Evolutionary conservation across 2,113 vertebrate species (phyloP), one percentile per base, ranked within the genome.

Genomic region (Malurus melanocephalus): DNA sequence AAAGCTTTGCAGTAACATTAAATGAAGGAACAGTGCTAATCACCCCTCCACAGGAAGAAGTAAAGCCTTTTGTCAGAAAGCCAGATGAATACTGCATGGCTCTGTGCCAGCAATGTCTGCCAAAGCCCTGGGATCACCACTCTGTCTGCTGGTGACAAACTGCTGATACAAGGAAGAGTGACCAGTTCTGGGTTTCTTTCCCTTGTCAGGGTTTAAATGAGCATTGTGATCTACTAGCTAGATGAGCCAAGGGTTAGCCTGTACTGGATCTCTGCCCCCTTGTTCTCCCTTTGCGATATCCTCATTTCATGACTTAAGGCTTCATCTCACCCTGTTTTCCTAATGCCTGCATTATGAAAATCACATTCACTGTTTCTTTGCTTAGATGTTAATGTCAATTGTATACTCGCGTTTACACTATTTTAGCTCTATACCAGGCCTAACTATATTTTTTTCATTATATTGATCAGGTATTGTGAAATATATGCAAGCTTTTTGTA

Each of bases 21-120:
- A 90, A 69, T 12, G 56, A 67, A 85, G 48, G 56, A 88, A 52
- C 45, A 65, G 26, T 56, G 42, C 40, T 89, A 66, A 64, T 74
- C 56, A 40, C 6, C 6, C 22, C n/a, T 86, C 84, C 38, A 16
- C 76, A 64, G 57, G 24, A 90, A 74, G 72, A 72, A 74, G 45
- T 17, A 66, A 61, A 48, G 45, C 21, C 38, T 90, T 88, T 80
- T 62, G 74, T 86, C 48, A 62, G 67, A 90, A 85, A 16, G 30
- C 75, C 61, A 69, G 53, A 64, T 51, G 49, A 88, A 62, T 68
- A 69, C 48, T 46, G 33, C 1, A 1, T 68, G 71, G 33, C 48
- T 77, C 27, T 3, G 2, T 49, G 76, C 68, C 33, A 28, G 38
- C 2, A 5, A 4, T 0, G 2, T 45, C 56, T 82, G 79, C 49